phyloP scores from a whole-genome alignment of 2,888 invertebrate species.

The Harmothoe impar region DNA sequence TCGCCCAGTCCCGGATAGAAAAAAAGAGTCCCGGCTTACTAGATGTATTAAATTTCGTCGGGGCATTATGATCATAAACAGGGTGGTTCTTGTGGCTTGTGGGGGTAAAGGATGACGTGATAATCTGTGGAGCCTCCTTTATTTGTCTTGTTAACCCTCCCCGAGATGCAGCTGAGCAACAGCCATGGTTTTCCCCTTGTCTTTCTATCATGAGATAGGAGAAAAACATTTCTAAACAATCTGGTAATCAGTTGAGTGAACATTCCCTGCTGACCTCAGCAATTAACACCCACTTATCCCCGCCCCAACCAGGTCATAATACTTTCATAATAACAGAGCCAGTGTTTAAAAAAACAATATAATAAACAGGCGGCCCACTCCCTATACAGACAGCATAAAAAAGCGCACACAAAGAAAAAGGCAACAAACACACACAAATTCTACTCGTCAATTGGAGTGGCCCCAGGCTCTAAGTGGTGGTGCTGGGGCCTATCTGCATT shows the following conservation, averaged over 20 bases:
- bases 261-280: background rate
- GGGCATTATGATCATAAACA: slow-evolving; percentile 59
- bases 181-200: too few relatives aligned
- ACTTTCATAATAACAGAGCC: background rate
- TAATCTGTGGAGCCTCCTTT: background rate
- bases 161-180: background rate
- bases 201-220: too few relatives aligned
- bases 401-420: background rate
- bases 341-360: background rate
- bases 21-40: slow-evolving; percentile 33
- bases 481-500: background rate
- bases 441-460: slow-evolving; percentile 44
- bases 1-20: slow-evolving; percentile 1
- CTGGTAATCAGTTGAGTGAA: too few relatives aligned
- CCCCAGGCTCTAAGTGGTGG: background rate
- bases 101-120: background rate
- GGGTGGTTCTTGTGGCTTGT: slow-evolving; percentile 25
- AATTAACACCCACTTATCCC: background rate
- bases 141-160: background rate
- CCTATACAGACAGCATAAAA: background rate
- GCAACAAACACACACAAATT: slow-evolving; percentile 36
- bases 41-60: slow-evolving; percentile 47
- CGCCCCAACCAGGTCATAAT: background rate
- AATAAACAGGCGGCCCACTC: background rate
- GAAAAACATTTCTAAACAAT: too few relatives aligned